Conservation (phyloP, 2,888 invertebrate species). For the Linnaemya vulpina region DNA sequence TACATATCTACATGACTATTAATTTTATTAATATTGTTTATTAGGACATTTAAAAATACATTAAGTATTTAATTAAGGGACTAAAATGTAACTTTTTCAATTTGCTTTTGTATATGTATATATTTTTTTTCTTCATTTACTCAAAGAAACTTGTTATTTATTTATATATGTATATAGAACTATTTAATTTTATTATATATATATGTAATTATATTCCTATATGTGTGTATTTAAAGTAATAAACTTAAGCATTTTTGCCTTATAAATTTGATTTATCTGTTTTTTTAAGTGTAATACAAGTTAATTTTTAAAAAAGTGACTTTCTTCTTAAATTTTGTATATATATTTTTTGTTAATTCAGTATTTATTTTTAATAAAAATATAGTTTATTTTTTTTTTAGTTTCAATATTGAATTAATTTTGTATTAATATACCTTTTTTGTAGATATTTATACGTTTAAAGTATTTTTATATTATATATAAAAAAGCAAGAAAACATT, state of each 20-base stretch:
- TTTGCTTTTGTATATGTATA: conserved; percentile 22
- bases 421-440: conserved; percentile 30
- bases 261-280: conserved; percentile 61
- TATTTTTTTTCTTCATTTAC: conserved; percentile 16
- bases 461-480: conserved; percentile 18
- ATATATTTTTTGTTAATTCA: conserved; percentile 33
- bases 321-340: conserved; percentile 23
- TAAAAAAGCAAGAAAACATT: conserved; percentile 62
- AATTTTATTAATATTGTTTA: conserved; percentile 66
- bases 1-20: conserved; percentile 72
- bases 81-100: conserved; percentile 53
- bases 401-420: conserved; percentile 24
- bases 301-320: conserved; percentile 41
- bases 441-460: conserved; percentile 20
- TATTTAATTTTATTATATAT: conserved; percentile 41
- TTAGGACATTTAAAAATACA: conserved; percentile 66
- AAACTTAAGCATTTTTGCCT: conserved; percentile 67
- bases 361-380: conserved; percentile 53
- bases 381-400: conserved; percentile 58
- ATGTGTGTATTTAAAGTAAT: conserved; percentile 38
- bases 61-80: conserved; percentile 60
- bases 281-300: conserved; percentile 50
- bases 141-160: conserved; percentile 52
- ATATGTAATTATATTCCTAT: conserved; percentile 40
- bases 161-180: conserved; percentile 39